Base-by-base conservation (phyloP, 2,113 vertebrate genomes). In the Oxygymnocypris stewartii region DNA sequence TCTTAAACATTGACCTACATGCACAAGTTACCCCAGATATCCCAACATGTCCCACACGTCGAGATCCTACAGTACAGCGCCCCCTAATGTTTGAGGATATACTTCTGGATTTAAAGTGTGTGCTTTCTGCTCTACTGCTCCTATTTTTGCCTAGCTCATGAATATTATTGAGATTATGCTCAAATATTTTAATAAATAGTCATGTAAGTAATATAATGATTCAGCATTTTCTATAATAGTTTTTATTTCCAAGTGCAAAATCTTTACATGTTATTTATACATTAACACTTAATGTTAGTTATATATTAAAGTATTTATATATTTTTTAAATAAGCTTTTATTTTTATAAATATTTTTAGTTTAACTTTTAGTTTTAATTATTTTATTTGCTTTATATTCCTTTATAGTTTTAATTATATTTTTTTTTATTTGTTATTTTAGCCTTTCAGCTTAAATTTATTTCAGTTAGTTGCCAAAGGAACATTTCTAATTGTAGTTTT, bases 21-120 rank as follows among this genome's bases (percentile, higher is more conserved):
- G 42, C 42, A 76, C n/a, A 7, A 31, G 28, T 31, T 31, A 76
- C 73, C 73, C 42, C n/a, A 47, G 25, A 47, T 28, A 76, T n/a
- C 23, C 23, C 42, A 73, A 73, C n/a, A 76, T 28, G 37, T 37
- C 49, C 28, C 51, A 40, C 18, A 57, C 23, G 40, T 79, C 2
- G 14, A 14, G 40, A 59, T 13, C 51, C 51, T 13, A 23, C 5
- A 57, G 20, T 42, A 40, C 14, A n/a, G 37, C 79, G 14, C 79
- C 79, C 57, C 59, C 79, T 81, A 61, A 79, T 78, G 65, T 79
- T 59, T 54, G 65, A 57, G 54, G 79, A n/a, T 76, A 73, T 67
- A 37, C 31, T n/a, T 13, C 11, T 49, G 54, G 28, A 54, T 75
- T 67, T 71, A 20, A 71, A 37, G 14, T 35, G 28, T 35, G 67